Evolutionary conservation across 2,113 vertebrate genomes (phyloP).

Genomic region (Chaenocephalus aceratus): DNA sequence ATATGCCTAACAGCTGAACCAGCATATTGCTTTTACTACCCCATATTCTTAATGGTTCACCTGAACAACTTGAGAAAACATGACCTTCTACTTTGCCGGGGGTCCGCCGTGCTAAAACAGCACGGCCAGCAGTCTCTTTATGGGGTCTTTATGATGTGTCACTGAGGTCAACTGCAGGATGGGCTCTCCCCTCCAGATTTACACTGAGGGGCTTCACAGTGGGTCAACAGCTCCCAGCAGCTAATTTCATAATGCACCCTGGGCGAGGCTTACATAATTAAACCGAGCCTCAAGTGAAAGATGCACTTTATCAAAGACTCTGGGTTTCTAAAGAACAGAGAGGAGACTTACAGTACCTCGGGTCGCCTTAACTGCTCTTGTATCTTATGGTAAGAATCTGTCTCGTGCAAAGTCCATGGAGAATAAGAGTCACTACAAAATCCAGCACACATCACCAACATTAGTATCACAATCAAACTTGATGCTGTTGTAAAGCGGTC

Average conservation of each 20-base stretch:
- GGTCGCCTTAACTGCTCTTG: conserved; percentile 23
- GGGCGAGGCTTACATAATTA: conserved; percentile 73
- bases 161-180: conserved; percentile 65
- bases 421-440: background rate
- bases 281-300: conserved; percentile 54
- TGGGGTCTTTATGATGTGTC: conserved; percentile 67
- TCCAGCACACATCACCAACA: background rate
- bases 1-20: conserved; percentile 56
- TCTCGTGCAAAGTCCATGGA: background rate
- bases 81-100: conserved; percentile 53
- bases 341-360: conserved; percentile 11
- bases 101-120: conserved; percentile 55
- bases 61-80: conserved; percentile 51
- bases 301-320: conserved; percentile 74
- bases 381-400: background rate
- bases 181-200: conserved; percentile 67
- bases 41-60: conserved; percentile 52
- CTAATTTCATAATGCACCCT: conserved; percentile 82
- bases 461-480: conserved; percentile 29
- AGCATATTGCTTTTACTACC: conserved; percentile 28
- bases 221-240: conserved; percentile 67
- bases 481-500: background rate
- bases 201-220: conserved; percentile 60
- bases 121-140: conserved; percentile 70
- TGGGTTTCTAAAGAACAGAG: conserved; percentile 48